A percentile compares a stretch with the other conserved stretches of the same genome.
phyloP scores from a whole-genome alignment of 2,113 vertebrate species.

The Zingel zingel region DNA sequence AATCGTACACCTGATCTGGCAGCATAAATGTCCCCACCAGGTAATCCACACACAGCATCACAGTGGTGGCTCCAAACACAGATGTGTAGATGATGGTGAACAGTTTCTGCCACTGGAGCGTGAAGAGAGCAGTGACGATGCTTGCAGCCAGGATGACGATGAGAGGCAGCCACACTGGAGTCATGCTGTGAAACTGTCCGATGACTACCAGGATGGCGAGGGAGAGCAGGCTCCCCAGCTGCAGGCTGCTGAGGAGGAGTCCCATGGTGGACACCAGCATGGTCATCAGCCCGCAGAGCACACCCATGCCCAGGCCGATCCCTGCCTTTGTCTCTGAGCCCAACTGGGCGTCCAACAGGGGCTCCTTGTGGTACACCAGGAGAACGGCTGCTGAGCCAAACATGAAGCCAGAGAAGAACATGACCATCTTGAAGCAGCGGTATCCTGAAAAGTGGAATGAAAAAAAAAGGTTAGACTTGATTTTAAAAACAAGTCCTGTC shows the following conservation, averaged over 20 bases:
- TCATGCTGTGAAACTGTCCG: slow-evolving; percentile 83
- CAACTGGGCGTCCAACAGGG: slow-evolving; percentile 82
- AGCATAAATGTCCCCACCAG: slow-evolving; percentile 84
- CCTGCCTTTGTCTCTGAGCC: slow-evolving; percentile 87
- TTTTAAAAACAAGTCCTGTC: neutral
- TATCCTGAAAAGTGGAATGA: slow-evolving; percentile 82
- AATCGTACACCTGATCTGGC: slow-evolving; percentile 81
- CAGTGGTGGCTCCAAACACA: slow-evolving; percentile 83
- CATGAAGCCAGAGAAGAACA: slow-evolving; percentile 91
- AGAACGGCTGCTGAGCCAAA: slow-evolving; percentile 86
- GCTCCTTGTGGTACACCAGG: slow-evolving; percentile 88
- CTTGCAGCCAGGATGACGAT: slow-evolving; percentile 80
- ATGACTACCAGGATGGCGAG: slow-evolving; percentile 80
- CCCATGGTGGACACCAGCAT: slow-evolving; percentile 88
- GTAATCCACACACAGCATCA: slow-evolving; percentile 87
- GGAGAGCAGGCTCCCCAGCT: slow-evolving; percentile 88
- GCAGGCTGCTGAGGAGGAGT: slow-evolving; percentile 89
- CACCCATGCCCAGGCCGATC: slow-evolving; percentile 88
- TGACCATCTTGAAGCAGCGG: slow-evolving; percentile 90
- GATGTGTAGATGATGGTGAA: slow-evolving; percentile 88
- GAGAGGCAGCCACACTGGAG: slow-evolving; percentile 86
- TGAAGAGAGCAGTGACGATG: slow-evolving; percentile 84
- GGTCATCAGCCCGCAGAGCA: slow-evolving; percentile 89
- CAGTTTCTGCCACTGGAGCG: slow-evolving; percentile 88
- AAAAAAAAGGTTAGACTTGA: neutral